Conservation (phyloP, 1,140 invertebrate species). For the Trichonephila clavata region DNA sequence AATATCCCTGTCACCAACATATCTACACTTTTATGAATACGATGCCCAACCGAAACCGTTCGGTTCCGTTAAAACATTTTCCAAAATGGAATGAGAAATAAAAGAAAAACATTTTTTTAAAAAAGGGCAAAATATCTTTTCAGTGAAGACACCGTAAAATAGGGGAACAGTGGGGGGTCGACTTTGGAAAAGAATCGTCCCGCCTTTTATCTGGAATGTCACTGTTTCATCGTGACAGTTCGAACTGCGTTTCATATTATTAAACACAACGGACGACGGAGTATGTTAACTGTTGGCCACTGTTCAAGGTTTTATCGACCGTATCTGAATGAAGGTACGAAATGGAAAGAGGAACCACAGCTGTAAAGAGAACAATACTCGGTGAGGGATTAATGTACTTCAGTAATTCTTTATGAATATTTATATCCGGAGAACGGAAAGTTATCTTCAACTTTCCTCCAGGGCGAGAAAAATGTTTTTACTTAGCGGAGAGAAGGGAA, state of each 20-base stretch:
- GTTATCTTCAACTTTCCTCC: conserved; percentile 31
- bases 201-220: conserved; percentile 55
- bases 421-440: conserved; percentile 4
- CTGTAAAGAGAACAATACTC: conserved; percentile 21
- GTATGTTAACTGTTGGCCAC: conserved; percentile 64
- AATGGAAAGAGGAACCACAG: conserved; percentile 31
- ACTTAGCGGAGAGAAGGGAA: neutral
- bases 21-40: conserved; percentile 15
- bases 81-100: neutral
- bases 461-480: conserved; percentile 33
- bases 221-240: conserved; percentile 59
- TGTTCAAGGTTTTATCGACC: conserved; percentile 72
- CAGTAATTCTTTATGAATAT: conserved; percentile 48
- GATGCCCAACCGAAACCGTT: neutral
- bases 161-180: neutral
- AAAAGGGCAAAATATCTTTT: neutral
- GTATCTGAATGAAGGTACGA: conserved; percentile 44
- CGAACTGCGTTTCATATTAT: conserved; percentile 62
- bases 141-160: conserved; percentile 29
- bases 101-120: neutral
- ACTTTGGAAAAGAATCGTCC: conserved; percentile 30
- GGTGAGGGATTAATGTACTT: conserved; percentile 47
- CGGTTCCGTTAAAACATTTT: neutral
- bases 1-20: neutral
- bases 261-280: conserved; percentile 48